Evolutionary conservation across 2,888 invertebrate species (phyloP).

Genomic region (Plagiodera versicolora): DNA sequence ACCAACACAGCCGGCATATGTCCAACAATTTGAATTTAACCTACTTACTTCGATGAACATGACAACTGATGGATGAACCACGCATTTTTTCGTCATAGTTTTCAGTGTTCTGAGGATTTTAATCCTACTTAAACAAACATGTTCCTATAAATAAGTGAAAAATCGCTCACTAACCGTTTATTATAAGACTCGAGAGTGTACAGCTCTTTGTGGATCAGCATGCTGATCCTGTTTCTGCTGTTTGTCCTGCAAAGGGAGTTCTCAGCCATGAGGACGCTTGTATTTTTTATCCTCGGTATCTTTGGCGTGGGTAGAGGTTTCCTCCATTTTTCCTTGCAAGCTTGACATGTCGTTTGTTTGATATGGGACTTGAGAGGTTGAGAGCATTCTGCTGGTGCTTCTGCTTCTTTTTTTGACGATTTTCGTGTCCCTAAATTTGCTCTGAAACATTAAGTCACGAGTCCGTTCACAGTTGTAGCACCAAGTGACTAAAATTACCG

Average conservation of each 20-base stretch:
- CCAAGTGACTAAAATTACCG: background rate
- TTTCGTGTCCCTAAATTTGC: background rate
- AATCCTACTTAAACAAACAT: too few relatives aligned
- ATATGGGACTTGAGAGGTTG: background rate
- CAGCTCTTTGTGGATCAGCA: slow-evolving; percentile 8
- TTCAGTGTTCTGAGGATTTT: too few relatives aligned
- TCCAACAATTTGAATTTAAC: too few relatives aligned
- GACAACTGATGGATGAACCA: too few relatives aligned
- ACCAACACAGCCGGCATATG: too few relatives aligned
- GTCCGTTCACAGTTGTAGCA: too few relatives aligned
- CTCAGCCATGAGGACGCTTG: background rate
- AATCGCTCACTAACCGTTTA: background rate
- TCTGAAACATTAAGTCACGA: too few relatives aligned
- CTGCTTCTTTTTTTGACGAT: background rate
- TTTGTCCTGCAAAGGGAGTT: background rate
- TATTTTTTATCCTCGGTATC: slow-evolving; percentile 4
- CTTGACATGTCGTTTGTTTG: slow-evolving; percentile 5
- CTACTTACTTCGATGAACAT: too few relatives aligned
- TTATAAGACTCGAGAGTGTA: slow-evolving; percentile 4
- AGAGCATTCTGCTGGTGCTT: background rate
- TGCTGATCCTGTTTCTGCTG: slow-evolving; percentile 7
- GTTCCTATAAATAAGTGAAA: too few relatives aligned
- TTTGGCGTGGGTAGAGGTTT: slow-evolving; percentile 5
- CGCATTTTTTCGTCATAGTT: too few relatives aligned
- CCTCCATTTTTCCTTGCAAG: slow-evolving; percentile 12